phyloP scores from a whole-genome alignment of 2,113 vertebrate species.

The Malurus melanocephalus region DNA sequence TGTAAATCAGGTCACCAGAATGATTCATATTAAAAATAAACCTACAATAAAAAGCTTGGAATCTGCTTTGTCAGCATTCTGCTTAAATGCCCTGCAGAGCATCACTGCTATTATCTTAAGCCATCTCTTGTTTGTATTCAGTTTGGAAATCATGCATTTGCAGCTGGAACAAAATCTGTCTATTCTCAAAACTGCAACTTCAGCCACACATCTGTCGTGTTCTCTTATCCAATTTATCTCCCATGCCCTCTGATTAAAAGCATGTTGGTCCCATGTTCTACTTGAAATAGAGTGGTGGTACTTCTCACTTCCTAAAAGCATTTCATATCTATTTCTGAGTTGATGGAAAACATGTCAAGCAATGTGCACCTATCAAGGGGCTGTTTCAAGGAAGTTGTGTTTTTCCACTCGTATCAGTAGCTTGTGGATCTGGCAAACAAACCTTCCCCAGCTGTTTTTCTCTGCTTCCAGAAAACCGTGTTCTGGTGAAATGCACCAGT shows the following conservation, averaged over 20 bases:
- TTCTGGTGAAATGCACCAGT: neutral
- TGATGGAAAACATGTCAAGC: neutral
- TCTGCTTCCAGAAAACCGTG: neutral
- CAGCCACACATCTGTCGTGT: neutral
- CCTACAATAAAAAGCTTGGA: constrained; percentile 25
- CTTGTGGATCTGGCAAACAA: neutral
- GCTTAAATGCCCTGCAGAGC: constrained; percentile 13
- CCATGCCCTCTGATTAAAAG: neutral
- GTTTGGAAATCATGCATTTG: neutral
- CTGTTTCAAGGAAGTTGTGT: neutral
- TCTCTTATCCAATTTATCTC: neutral
- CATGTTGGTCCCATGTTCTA: neutral
- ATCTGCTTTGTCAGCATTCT: constrained; percentile 21
- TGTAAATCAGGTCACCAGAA: constrained; percentile 33
- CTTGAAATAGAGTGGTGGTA: neutral
- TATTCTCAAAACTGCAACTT: neutral
- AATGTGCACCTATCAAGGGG: accelerated
- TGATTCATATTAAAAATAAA: constrained; percentile 39
- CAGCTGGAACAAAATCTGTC: constrained; percentile 4
- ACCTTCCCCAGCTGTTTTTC: neutral
- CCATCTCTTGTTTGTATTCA: constrained; percentile 2
- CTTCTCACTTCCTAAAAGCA: neutral
- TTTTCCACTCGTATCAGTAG: neutral
- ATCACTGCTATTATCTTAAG: constrained; percentile 21
- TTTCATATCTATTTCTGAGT: neutral